Conservation (phyloP, 2,797 vertebrate genomes). For the Columba guinea region DNA sequence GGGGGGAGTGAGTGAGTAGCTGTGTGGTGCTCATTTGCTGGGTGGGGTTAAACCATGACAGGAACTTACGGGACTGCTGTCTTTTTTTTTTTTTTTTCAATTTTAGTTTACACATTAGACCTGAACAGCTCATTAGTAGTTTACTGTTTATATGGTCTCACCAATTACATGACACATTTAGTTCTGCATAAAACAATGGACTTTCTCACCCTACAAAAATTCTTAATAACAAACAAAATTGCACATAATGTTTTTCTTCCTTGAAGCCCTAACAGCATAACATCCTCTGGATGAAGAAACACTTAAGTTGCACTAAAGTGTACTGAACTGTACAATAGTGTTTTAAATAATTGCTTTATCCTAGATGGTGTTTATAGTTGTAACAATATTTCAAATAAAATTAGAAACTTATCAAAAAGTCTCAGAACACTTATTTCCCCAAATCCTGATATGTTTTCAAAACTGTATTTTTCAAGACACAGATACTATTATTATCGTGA, state of each 20-base stretch:
- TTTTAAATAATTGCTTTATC: neutral
- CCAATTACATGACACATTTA: neutral
- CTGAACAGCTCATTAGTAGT: neutral
- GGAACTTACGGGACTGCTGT: neutral
- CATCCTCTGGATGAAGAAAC: neutral
- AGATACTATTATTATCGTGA: neutral
- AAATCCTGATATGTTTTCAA: neutral
- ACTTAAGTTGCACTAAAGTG: neutral
- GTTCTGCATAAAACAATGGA: neutral
- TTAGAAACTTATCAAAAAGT: neutral
- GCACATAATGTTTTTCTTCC: accelerated
- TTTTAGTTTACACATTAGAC: neutral
- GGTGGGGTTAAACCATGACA: too few species aligned
- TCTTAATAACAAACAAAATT: neutral
- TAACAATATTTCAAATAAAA: neutral
- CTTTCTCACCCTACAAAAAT: neutral
- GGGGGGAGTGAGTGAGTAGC: too few species aligned
- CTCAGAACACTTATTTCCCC: neutral
- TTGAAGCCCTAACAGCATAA: neutral
- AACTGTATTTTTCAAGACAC: neutral
- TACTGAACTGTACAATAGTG: neutral
- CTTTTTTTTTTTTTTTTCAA: neutral
- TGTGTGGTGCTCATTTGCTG: too few species aligned
- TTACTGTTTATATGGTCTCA: neutral
- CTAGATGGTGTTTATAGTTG: neutral